Conservation (phyloP, 2,888 invertebrate genomes). For the Parelbella ahira region DNA sequence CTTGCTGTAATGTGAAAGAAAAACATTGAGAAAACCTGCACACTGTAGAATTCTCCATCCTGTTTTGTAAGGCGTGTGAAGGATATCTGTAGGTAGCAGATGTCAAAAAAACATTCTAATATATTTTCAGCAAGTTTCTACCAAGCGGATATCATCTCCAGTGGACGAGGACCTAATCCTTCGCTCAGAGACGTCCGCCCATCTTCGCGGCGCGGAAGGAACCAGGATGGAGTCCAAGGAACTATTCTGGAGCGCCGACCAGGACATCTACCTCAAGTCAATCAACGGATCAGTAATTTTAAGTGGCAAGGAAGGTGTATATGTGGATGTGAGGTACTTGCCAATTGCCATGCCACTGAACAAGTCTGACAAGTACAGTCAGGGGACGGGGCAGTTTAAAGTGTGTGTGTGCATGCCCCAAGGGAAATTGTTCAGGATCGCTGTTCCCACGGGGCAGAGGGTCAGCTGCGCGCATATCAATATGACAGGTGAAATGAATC, state of each 20-base stretch:
- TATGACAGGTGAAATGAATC: slow-evolving; percentile 82
- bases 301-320: slow-evolving; percentile 85
- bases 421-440: slow-evolving; percentile 90
- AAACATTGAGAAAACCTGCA: too few species aligned
- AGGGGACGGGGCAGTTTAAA: slow-evolving; percentile 84
- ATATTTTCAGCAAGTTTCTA: slow-evolving; percentile 78
- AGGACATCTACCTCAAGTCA: slow-evolving; percentile 88
- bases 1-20: too few species aligned
- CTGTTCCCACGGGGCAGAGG: slow-evolving; percentile 81
- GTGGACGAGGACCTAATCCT: slow-evolving; percentile 84
- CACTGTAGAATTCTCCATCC: too few species aligned
- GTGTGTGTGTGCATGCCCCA: slow-evolving; percentile 95
- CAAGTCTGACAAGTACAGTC: slow-evolving; percentile 42
- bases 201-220: slow-evolving; percentile 90
- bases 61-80: too few species aligned
- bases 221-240: slow-evolving; percentile 86
- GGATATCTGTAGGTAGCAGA: too few species aligned
- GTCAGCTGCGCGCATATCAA: slow-evolving; percentile 83
- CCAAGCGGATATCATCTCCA: slow-evolving; percentile 87
- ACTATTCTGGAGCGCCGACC: slow-evolving; percentile 87
- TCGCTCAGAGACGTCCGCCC: slow-evolving; percentile 84
- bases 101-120: too few species aligned
- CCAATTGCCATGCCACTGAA: slow-evolving; percentile 81
- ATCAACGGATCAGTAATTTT: slow-evolving; percentile 87
- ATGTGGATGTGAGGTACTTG: slow-evolving; percentile 85